Base-by-base conservation (phyloP, 2,888 invertebrate genomes). In the Conchocele bisecta region DNA sequence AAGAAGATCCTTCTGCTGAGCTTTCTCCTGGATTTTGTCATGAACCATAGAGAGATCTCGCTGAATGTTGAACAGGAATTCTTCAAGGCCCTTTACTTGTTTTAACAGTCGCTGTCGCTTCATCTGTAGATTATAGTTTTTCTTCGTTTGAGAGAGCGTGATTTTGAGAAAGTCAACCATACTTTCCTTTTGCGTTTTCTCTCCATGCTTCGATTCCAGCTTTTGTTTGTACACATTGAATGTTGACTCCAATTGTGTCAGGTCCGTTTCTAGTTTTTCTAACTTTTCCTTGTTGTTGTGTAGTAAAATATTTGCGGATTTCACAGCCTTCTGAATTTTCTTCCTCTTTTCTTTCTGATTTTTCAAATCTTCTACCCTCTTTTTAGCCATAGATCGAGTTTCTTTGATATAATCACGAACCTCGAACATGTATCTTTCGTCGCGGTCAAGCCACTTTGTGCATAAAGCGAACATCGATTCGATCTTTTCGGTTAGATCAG, bases 111-210 rank as follows among this genome's bases (percentile, higher is more conserved):
- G 75, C 29, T 87, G 83, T 31, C 88, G 77, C 65, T 88, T 89
- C 57, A 87, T 70, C 74, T 90, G 89, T 20, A 90, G 77, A 24
- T 74, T 86, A 71, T 87, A 89, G 69, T 89, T 90, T 53, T 83
- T 82, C 65, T 86, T 88, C 1, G 89, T 89, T 61, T 90, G 89
- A 4, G 88, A 79, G 33, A 90, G 81, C 44, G 89, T 89, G 37
- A 90, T 77, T 53, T 89, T 87, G 15, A 90, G 77, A 74, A 90
- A 90, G 56, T 89, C 89, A 20, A 86, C 86, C 85, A 89, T 89
- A 61, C 83, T 88, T 57, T 89, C 88, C 61, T 90, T 89, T 60
- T 89, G 87, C 48, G 82, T 81, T 58, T 86, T 85, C 71, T 88
- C 88, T 20, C 78, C 84, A 44, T 75, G 46, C 51, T 86, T 87